Evolutionary conservation across 2,113 vertebrate species (phyloP).

Genomic region (Oenanthe oenanthe): DNA sequence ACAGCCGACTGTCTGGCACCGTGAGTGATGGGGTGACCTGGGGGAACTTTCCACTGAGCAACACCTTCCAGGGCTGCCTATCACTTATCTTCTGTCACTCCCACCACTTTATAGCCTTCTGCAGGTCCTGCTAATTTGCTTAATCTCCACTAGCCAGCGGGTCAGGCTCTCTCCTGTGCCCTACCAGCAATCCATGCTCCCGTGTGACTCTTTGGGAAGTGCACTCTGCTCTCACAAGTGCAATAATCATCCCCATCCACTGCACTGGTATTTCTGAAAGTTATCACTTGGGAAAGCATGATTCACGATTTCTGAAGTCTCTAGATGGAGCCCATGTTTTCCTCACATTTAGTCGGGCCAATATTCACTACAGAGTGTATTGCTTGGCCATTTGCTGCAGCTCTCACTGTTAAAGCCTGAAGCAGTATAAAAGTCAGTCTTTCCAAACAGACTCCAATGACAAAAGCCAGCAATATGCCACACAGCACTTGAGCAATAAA

Average conservation of each 20-base stretch:
- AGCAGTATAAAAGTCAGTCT: conserved; percentile 34
- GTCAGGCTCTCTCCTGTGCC: neutral
- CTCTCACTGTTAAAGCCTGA: neutral
- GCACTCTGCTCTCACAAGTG: neutral
- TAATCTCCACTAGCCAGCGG: neutral
- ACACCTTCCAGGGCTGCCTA: neutral
- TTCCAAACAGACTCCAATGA: conserved; percentile 54
- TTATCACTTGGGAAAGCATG: neutral
- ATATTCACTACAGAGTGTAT: neutral
- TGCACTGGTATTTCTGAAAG: neutral
- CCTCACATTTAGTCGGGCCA: neutral
- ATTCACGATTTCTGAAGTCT: neutral
- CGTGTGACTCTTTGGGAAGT: neutral
- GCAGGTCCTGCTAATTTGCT: neutral
- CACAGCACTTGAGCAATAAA: conserved; percentile 45
- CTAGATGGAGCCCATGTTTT: neutral
- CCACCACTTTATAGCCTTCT: neutral
- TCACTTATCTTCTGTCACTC: neutral
- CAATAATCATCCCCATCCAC: neutral
- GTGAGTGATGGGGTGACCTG: neutral
- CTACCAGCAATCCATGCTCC: neutral
- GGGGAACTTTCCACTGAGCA: neutral
- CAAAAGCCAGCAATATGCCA: conserved; percentile 56
- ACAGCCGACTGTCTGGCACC: neutral
- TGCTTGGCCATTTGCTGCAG: neutral